phyloP scores from a whole-genome alignment of 2,888 invertebrate species.

The Latheticus oryzae region DNA sequence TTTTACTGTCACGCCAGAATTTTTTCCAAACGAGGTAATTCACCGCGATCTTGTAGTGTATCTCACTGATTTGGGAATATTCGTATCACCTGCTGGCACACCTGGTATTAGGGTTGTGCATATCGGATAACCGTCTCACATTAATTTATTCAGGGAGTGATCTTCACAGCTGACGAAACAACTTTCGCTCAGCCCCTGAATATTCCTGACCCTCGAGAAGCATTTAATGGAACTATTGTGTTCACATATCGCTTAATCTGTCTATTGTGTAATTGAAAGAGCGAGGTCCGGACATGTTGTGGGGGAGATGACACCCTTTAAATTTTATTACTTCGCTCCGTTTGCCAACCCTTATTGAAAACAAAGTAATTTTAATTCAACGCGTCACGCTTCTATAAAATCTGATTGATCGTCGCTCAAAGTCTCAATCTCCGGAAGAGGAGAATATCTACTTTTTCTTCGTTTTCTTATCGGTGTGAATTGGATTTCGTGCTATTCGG shows the following conservation, averaged over 20 bases:
- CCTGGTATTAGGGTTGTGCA: slow-evolving; percentile 50
- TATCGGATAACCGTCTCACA: slow-evolving; percentile 52
- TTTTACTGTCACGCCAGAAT: no score
- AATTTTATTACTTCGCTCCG: slow-evolving; percentile 40
- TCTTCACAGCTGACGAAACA: slow-evolving; percentile 48
- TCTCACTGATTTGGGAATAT: slow-evolving; percentile 26
- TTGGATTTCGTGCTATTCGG: slow-evolving; percentile 51
- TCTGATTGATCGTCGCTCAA: slow-evolving; percentile 4
- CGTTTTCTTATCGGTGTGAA: slow-evolving; percentile 49
- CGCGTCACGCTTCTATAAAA: slow-evolving; percentile 8
- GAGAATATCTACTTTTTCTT: slow-evolving; percentile 44
- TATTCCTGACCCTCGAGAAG: slow-evolving; percentile 45
- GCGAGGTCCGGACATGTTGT: slow-evolving; percentile 38
- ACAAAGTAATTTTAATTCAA: slow-evolving; percentile 25
- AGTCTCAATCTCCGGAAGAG: slow-evolving; percentile 45
- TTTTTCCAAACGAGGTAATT: no score
- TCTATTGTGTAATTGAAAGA: slow-evolving; percentile 54
- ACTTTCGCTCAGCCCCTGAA: slow-evolving; percentile 41
- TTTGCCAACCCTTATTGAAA: slow-evolving; percentile 27
- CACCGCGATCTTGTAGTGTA: no score
- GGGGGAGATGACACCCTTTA: slow-evolving; percentile 44
- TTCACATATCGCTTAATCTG: slow-evolving; percentile 55
- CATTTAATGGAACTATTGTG: slow-evolving; percentile 56
- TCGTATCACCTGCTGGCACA: slow-evolving; percentile 51
- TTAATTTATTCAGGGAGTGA: slow-evolving; percentile 54